Percentiles rank a stretch among this genome's conserved stretches.
phyloP scores from a whole-genome alignment of 2,113 vertebrate species.

The Tachysurus fulvidraco region DNA sequence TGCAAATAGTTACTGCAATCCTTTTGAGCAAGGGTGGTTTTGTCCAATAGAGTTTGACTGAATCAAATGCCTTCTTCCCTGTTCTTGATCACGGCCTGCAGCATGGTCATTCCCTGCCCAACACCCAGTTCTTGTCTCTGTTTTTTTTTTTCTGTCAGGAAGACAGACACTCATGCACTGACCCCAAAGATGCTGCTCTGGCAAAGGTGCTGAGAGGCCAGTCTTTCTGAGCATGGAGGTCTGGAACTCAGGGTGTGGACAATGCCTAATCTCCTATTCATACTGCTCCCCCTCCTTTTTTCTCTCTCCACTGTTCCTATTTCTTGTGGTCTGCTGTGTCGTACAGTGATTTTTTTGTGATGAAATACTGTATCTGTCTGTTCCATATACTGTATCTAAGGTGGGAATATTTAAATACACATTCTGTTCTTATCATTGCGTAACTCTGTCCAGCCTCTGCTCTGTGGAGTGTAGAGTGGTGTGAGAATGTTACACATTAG shows the following conservation, averaged over 20 bases:
- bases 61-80: conserved; percentile 41
- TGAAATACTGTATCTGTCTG: conserved; percentile 80
- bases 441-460: conserved; percentile 68
- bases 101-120: conserved; percentile 55
- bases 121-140: conserved; percentile 50
- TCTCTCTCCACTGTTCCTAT: conserved; percentile 71
- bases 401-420: conserved; percentile 86
- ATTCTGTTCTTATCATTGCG: conserved; percentile 82
- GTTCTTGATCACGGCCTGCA: conserved; percentile 44
- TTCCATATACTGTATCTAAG: conserved; percentile 83
- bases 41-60: conserved; percentile 32
- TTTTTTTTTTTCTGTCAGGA: conserved; percentile 54
- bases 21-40: conserved; percentile 41
- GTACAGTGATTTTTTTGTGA: conserved; percentile 82
- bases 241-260: conserved; percentile 62
- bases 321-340: conserved; percentile 82
- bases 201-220: conserved; percentile 51
- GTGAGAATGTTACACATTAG: conserved; percentile 28
- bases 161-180: conserved; percentile 62
- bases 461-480: conserved; percentile 55
- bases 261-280: conserved; percentile 53
- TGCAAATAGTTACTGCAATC: conserved; percentile 42
- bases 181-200: conserved; percentile 51
- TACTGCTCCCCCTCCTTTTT: conserved; percentile 65
- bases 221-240: conserved; percentile 44